These are phyloP conservation scores for Lathamus discolor DNA, from an alignment of 2,113 vertebrate species.

Conservation along the genomic window DNA sequence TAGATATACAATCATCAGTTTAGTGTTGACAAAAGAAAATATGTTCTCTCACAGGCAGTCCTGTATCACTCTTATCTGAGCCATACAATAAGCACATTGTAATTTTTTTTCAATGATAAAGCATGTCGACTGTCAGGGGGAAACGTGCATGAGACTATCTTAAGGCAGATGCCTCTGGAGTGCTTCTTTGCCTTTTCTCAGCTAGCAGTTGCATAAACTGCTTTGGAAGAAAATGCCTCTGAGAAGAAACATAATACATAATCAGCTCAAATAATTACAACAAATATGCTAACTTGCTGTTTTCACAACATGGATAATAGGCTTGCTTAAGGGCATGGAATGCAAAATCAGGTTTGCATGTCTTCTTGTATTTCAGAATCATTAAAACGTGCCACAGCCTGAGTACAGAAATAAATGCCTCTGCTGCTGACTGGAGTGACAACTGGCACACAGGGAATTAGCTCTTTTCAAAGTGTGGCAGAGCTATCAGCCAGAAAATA, in stretches of 20 bases:
- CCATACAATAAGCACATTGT: neutral
- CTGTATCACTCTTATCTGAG: neutral
- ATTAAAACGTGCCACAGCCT: slow-evolving; percentile 10
- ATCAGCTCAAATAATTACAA: slow-evolving; percentile 68
- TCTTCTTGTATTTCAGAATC: slow-evolving; percentile 33
- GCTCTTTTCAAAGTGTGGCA: neutral
- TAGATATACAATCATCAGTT: neutral
- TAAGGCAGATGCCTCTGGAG: slow-evolving; percentile 6
- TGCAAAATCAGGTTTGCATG: slow-evolving; percentile 32
- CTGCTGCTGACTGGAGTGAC: slow-evolving; percentile 21
- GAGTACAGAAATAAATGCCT: slow-evolving; percentile 17
- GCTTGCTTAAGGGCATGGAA: slow-evolving; percentile 54
- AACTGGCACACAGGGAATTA: slow-evolving; percentile 11
- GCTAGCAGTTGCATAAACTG: slow-evolving; percentile 54
- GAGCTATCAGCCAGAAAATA: neutral
- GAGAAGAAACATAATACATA: slow-evolving; percentile 63
- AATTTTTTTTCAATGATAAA: neutral
- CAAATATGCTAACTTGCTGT: slow-evolving; percentile 64
- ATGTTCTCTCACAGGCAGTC: neutral
- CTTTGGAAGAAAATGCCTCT: slow-evolving; percentile 52
- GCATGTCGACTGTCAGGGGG: neutral
- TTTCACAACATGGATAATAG: slow-evolving; percentile 62
- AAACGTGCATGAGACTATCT: neutral
- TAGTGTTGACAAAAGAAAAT: neutral
- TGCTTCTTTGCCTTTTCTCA: slow-evolving; percentile 32